A percentile compares a stretch with the other conserved stretches of the same genome.
Conservation (phyloP, 2,888 invertebrate species). For the Synergus laeviventris region DNA sequence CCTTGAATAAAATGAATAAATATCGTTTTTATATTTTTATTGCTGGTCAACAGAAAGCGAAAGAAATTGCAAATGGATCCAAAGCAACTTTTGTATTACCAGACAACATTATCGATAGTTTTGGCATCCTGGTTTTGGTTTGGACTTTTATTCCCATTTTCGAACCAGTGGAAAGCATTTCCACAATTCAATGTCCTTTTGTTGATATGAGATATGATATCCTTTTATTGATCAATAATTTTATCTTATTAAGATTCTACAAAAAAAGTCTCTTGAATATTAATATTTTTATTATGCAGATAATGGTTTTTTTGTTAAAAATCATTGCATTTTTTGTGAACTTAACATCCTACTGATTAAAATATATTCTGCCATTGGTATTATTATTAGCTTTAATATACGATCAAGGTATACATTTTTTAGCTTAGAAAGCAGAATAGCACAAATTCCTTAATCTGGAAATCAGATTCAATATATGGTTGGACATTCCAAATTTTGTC, state of each 20-base stretch:
- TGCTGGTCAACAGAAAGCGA: conserved; percentile 79
- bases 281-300: conserved; percentile 68
- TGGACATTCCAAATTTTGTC: conserved; percentile 80
- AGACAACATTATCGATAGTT: conserved; percentile 81
- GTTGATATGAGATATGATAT: too few species aligned
- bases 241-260: conserved; percentile 1
- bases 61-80: conserved; percentile 79
- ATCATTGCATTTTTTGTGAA: conserved; percentile 79
- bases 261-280: conserved; percentile 1
- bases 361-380: too few species aligned
- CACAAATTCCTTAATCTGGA: conserved; percentile 50
- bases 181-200: conserved; percentile 74
- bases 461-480: conserved; percentile 79
- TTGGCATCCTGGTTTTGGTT: conserved; percentile 77
- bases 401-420: too few species aligned
- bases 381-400: too few species aligned
- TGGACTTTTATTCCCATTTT: conserved; percentile 77
- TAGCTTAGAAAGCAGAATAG: too few species aligned
- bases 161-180: conserved; percentile 76
- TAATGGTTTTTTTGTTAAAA: conserved; percentile 75
- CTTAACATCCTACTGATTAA: conserved; percentile 77
- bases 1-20: not conserved
- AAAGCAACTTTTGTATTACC: conserved; percentile 80
- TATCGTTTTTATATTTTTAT: conserved; percentile 55
- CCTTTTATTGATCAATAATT: conserved; percentile 72